These are phyloP conservation scores for Drosophila merina DNA, from an alignment of 2,888 invertebrate genomes.

Conservation along the genomic window DNA sequence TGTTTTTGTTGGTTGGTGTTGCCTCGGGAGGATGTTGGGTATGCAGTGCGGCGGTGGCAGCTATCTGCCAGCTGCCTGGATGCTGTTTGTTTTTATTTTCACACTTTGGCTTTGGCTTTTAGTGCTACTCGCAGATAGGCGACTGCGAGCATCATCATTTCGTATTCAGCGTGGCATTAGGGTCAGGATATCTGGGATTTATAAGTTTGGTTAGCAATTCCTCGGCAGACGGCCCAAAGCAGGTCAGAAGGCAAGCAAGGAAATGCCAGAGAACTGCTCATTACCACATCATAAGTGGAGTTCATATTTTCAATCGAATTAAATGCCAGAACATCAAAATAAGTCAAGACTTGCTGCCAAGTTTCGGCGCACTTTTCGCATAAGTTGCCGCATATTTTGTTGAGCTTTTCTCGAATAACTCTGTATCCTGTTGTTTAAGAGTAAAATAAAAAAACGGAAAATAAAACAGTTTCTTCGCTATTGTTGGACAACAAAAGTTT, in stretches of 20 bases:
- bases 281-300: constrained; percentile 67
- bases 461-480: constrained; percentile 23
- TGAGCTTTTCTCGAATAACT: constrained; percentile 39
- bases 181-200: constrained; percentile 81
- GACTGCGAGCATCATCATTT: constrained; percentile 67
- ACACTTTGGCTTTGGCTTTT: constrained; percentile 58
- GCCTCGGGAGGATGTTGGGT: constrained; percentile 2
- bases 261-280: constrained; percentile 52
- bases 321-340: constrained; percentile 39
- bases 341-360: constrained; percentile 42
- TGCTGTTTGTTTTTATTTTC: constrained; percentile 67
- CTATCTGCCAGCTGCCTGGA: constrained; percentile 49
- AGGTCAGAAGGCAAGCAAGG: constrained; percentile 18
- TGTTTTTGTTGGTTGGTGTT: neutral
- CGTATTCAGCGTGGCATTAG: constrained; percentile 79
- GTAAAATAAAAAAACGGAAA: neutral
- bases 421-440: constrained; percentile 24
- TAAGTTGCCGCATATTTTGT: constrained; percentile 36
- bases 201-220: constrained; percentile 77
- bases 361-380: constrained; percentile 9
- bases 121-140: constrained; percentile 36
- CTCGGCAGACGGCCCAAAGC: constrained; percentile 22
- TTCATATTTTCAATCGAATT: constrained; percentile 61
- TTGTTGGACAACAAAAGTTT: constrained; percentile 59
- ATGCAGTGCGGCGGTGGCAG: constrained; percentile 30